phyloP scores from a whole-genome alignment of 2,113 vertebrate species.

The Spea multiplicata region DNA sequence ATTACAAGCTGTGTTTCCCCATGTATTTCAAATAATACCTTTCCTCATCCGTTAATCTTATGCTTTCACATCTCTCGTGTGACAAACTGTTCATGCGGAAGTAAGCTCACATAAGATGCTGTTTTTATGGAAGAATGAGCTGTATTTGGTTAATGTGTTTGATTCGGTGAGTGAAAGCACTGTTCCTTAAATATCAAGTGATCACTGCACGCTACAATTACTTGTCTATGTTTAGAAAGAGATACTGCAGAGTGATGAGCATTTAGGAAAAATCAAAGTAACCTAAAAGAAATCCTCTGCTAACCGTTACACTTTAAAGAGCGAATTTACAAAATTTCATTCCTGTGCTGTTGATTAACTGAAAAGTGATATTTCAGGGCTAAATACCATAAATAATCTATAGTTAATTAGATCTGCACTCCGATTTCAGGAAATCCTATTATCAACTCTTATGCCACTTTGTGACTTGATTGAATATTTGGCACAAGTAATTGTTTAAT shows the following conservation, averaged over 20 bases:
- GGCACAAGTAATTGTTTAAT: constrained; percentile 11
- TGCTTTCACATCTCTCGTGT: background rate
- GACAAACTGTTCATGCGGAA: constrained; percentile 10
- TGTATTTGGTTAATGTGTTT: constrained; percentile 16
- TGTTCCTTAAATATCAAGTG: constrained; percentile 39
- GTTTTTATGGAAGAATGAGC: constrained; percentile 35
- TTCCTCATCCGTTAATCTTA: background rate
- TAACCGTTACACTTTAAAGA: background rate
- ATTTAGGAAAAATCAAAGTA: background rate
- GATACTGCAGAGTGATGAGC: constrained; percentile 21
- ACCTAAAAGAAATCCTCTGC: background rate
- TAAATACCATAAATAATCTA: background rate
- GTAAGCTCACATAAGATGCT: constrained; percentile 16
- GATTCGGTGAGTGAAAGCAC: constrained; percentile 25
- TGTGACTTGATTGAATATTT: constrained; percentile 25
- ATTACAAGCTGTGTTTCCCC: background rate
- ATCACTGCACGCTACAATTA: constrained; percentile 34
- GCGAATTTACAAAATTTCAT: background rate
- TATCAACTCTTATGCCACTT: constrained; percentile 2
- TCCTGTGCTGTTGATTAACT: background rate
- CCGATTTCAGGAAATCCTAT: background rate
- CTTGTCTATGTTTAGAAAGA: constrained; percentile 33
- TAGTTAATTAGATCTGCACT: constrained; percentile 3
- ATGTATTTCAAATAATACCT: background rate
- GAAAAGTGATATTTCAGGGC: background rate